phyloP scores from a whole-genome alignment of 2,888 invertebrate genomes.

The Clitarchus hookeri region DNA sequence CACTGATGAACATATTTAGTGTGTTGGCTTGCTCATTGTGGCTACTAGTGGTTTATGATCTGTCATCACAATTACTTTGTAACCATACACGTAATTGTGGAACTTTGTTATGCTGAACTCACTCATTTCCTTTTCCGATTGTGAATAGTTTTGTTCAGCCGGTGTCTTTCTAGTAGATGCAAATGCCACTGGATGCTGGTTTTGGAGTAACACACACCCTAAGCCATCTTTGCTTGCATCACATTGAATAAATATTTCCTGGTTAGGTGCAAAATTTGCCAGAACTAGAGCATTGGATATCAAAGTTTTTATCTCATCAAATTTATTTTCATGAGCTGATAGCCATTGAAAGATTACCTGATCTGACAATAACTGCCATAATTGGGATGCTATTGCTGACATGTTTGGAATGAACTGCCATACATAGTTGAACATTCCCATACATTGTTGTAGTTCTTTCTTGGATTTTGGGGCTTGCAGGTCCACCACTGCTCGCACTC shows the following conservation, averaged over 20 bases:
- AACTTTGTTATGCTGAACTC: conserved; percentile 7
- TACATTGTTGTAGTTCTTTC: conserved; percentile 17
- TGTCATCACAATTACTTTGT: background rate
- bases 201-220: conserved; percentile 26
- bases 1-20: background rate
- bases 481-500: too few relatives aligned
- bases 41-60: background rate
- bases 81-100: conserved; percentile 1
- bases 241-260: conserved; percentile 27
- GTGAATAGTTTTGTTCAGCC: conserved; percentile 27
- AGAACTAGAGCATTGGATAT: conserved; percentile 4
- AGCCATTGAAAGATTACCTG: background rate
- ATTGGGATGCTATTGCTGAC: background rate
- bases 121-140: conserved; percentile 23
- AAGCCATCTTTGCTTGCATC: too few relatives aligned
- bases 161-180: conserved; percentile 1
- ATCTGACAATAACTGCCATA: conserved; percentile 17
- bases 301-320: conserved; percentile 26
- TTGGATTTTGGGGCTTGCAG: too few relatives aligned
- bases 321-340: conserved; percentile 3
- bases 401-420: conserved; percentile 15
- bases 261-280: conserved; percentile 19
- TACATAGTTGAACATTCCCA: conserved; percentile 23
- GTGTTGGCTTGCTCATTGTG: background rate
- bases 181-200: conserved; percentile 24